These are phyloP conservation scores for Nilaparvata lugens DNA, from an alignment of 1,140 invertebrate genomes.

Conservation along the genomic window DNA sequence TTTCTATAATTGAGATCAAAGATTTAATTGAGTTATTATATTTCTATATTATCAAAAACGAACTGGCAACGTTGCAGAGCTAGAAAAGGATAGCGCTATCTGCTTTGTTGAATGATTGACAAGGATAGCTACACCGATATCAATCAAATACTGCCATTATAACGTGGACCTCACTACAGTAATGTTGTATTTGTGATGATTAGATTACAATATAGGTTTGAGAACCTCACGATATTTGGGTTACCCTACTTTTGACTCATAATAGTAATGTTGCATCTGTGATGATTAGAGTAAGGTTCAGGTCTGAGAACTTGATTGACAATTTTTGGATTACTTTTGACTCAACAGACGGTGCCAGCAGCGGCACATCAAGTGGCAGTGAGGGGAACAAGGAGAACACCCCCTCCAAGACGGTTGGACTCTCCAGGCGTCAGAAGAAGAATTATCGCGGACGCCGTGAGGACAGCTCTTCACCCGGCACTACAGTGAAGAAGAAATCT, in stretches of 20 bases:
- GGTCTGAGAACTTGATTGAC: background rate
- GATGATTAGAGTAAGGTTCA: background rate
- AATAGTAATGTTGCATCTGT: background rate
- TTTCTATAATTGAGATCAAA: too few species aligned
- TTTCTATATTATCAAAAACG: too few species aligned
- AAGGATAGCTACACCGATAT: too few species aligned
- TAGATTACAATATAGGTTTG: background rate
- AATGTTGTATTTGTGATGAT: too few species aligned
- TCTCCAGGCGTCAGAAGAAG: conserved; percentile 37
- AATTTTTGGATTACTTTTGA: conserved; percentile 2
- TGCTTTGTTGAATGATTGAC: too few species aligned
- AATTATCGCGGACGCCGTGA: conserved; percentile 37
- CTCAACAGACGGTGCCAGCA: conserved; percentile 26
- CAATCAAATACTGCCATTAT: too few species aligned
- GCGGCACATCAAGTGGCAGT: conserved; percentile 27
- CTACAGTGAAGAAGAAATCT: conserved; percentile 17
- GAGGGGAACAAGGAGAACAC: conserved; percentile 33
- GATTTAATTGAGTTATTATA: too few species aligned
- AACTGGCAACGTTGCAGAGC: too few species aligned
- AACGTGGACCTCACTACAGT: too few species aligned
- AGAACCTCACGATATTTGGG: background rate
- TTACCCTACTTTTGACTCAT: background rate
- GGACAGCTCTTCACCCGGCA: conserved; percentile 20
- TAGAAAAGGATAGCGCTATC: too few species aligned
- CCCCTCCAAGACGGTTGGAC: conserved; percentile 21